Evolutionary conservation across 2,113 vertebrate genomes (phyloP).

Genomic region (Peromyscus polionotus): DNA sequence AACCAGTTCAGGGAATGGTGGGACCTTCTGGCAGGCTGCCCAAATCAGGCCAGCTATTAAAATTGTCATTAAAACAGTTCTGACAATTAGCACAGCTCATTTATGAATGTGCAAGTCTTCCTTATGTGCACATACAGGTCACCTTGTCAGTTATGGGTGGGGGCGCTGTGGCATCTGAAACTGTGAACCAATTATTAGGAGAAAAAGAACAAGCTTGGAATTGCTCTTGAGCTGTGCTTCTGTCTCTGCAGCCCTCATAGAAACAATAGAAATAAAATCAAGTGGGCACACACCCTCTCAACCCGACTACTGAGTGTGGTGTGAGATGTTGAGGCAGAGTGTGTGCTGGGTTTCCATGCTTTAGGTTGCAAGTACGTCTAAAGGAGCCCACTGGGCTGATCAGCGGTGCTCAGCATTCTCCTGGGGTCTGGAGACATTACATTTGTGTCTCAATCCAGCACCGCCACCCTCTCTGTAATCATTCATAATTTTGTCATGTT

Average conservation of each 20-base stretch:
- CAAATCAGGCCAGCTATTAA: conserved; percentile 76
- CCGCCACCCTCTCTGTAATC: not conserved
- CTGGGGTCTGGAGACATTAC: not conserved
- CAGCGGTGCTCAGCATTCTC: accelerated
- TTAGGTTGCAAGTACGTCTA: too few relatives aligned
- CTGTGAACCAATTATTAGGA: not conserved
- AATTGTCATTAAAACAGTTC: conserved; percentile 77
- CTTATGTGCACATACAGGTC: conserved; percentile 65
- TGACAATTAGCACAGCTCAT: conserved; percentile 76
- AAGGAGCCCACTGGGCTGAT: not conserved
- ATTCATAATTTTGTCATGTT: not conserved
- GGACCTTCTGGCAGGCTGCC: conserved; percentile 60
- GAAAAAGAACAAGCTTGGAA: not conserved
- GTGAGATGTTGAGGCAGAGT: not conserved
- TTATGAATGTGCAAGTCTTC: conserved; percentile 70
- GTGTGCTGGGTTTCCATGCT: not conserved
- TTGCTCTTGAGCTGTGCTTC: not conserved
- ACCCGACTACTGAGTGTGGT: not conserved
- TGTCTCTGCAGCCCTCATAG: not conserved
- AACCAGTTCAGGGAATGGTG: conserved; percentile 53
- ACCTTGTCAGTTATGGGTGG: conserved; percentile 73
- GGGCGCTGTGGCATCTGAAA: conserved; percentile 33
- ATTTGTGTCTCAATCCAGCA: too few relatives aligned
- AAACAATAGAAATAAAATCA: not conserved
- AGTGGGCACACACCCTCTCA: accelerated